phyloP scores from a whole-genome alignment of 2,888 invertebrate genomes.

The Pachymerium ferrugineum region DNA sequence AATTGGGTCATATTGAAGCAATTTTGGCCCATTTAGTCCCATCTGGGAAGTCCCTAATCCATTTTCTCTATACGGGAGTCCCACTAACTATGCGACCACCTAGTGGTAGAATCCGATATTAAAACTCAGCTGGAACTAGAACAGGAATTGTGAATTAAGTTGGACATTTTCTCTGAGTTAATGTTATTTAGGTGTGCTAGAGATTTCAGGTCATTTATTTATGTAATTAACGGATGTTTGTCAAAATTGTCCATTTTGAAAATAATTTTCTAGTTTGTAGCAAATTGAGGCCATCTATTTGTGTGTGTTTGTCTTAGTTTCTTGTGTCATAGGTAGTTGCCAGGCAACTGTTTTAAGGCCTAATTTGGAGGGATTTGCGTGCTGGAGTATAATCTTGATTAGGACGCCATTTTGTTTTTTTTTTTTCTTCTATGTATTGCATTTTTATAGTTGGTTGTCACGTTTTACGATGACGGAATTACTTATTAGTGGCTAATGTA shows the following conservation, averaged over 20 bases:
- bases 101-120: not conserved
- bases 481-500: no score
- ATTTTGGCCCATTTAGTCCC: not conserved
- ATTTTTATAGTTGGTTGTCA: not conserved
- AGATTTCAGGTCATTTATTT: no score
- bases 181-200: no score
- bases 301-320: not conserved
- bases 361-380: slow-evolving; percentile 1
- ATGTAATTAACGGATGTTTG: no score
- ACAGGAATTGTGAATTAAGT: not conserved
- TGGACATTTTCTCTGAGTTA: no score
- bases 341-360: not conserved
- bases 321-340: not conserved
- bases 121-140: not conserved
- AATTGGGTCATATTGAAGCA: not conserved
- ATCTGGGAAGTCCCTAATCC: not conserved
- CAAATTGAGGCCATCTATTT: not conserved
- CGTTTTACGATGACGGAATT: no score
- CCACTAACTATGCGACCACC: not conserved
- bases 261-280: not conserved
- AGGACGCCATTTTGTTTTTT: slow-evolving; percentile 1
- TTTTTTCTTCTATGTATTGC: no score
- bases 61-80: not conserved
- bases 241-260: not conserved
- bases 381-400: not conserved